A percentile compares a stretch with the other conserved stretches of the same genome.
phyloP scores from a whole-genome alignment of 2,797 vertebrate species.

The Xenentodon cancila region DNA sequence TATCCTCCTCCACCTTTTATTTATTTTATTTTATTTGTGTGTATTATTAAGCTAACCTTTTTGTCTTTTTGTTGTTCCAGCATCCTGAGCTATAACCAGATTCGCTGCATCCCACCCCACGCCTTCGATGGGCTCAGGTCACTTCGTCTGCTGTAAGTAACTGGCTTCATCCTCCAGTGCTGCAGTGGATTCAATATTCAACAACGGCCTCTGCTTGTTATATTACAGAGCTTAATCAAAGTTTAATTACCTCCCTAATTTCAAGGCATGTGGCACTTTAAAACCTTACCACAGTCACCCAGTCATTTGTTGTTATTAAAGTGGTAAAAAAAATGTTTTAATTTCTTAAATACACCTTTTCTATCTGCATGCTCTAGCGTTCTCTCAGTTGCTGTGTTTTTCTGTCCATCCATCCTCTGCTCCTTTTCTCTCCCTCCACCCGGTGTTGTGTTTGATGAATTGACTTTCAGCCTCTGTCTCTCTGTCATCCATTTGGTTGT shows the following conservation, averaged over 20 bases:
- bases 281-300: constrained; percentile 40
- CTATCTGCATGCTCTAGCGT: constrained; percentile 34
- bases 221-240: constrained; percentile 60
- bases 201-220: constrained; percentile 39
- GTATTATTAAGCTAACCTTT: background rate
- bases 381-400: constrained; percentile 14
- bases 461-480: constrained; percentile 74
- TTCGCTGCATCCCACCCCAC: constrained; percentile 93
- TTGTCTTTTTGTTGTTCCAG: constrained; percentile 72
- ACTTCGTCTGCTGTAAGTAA: constrained; percentile 94
- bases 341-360: constrained; percentile 39
- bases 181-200: constrained; percentile 61
- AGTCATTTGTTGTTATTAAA: constrained; percentile 57
- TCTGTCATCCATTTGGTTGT: constrained; percentile 77
- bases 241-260: constrained; percentile 59
- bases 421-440: constrained; percentile 51
- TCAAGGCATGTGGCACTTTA: constrained; percentile 38
- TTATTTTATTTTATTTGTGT: no score
- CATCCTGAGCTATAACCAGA: constrained; percentile 97
- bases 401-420: constrained; percentile 40
- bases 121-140: constrained; percentile 93
- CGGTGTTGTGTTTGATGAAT: constrained; percentile 75
- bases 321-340: constrained; percentile 61
- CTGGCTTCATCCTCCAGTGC: constrained; percentile 40
- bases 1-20: constrained; percentile 4